Base-by-base conservation (phyloP, 2,797 vertebrate species). In the Leptoclinus maculatus region DNA sequence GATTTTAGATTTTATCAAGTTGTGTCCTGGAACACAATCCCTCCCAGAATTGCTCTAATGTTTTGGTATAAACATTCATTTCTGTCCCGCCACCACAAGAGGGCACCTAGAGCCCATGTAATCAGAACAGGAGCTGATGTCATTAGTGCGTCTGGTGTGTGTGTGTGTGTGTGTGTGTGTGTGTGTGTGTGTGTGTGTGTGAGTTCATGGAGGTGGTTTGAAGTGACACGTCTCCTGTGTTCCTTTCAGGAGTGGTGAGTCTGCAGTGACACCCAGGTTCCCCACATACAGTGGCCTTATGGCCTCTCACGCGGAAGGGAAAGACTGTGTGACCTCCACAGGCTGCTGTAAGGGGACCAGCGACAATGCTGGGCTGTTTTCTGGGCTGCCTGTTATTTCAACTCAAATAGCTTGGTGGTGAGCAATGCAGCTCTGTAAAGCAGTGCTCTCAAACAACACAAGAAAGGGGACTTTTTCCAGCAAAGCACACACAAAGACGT, bases 291-390 rank as follows among this genome's bases (percentile, higher is more conserved):
- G 93, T 36, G 95, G 92, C 95, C 94, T 7, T 94, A 95, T 96
- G 96, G 93, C 45, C 93, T 95, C 1, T 87, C 54, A 94, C 73
- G 92, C 79, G 16, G 94, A 95, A 73, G 91, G 92, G 21, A 95
- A 95, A 80, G 94, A 94, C 80, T 96, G 95, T 83, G 93, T 95
- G 94, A 93, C 95, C 66, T 96, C 94, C 11, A 94, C 95, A 93
- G 86, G 95, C 70, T 96, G 95, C 38, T 93, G 94, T 0, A 94
- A 96, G 64, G 94, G 93, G 57, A 94, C 91, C 5, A 38, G 82
- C 4, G 94, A 92, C 87, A 94, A 94, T 94, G 0, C 92, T 95
- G 39, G 94, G 94, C 93, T 96, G 94, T 69, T 27, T 96, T 90
- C 93, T 94, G 67, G 93, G 94, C 39, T 93, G 93, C 0, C 77